Percentiles rank a stretch among this genome's conserved stretches.
Evolutionary conservation across 2,888 invertebrate genomes (phyloP).

Genomic region (Campopleginae sp.): DNA sequence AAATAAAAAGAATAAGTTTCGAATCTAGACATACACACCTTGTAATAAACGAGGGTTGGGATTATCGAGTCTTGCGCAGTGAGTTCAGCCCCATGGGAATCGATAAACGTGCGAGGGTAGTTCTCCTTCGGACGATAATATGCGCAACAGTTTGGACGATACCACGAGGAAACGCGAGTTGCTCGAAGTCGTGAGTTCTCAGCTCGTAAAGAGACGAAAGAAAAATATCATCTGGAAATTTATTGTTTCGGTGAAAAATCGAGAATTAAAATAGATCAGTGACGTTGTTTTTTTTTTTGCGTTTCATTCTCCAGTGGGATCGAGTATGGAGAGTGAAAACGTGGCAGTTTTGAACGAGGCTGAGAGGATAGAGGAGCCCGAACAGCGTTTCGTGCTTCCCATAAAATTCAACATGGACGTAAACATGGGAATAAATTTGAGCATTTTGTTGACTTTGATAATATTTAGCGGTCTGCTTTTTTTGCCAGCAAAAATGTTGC

Average conservation of each 20-base stretch:
- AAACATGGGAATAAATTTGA: slow-evolving; percentile 76
- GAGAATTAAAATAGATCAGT: neutral
- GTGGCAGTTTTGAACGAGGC: slow-evolving; percentile 22
- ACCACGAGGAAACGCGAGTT: slow-evolving; percentile 62
- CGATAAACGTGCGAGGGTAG: slow-evolving; percentile 77
- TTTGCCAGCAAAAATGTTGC: slow-evolving; percentile 75
- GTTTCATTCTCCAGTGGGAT: neutral
- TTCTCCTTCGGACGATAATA: slow-evolving; percentile 72
- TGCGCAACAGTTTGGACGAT: slow-evolving; percentile 79
- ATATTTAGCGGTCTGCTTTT: slow-evolving; percentile 79
- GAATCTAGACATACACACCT: neutral
- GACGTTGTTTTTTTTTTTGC: neutral
- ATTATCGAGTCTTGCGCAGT: slow-evolving; percentile 76
- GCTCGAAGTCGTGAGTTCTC: slow-evolving; percentile 25
- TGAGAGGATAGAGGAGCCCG: slow-evolving; percentile 22
- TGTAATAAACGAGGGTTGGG: slow-evolving; percentile 35
- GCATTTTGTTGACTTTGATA: slow-evolving; percentile 76
- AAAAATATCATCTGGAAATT: neutral
- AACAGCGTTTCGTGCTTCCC: slow-evolving; percentile 35
- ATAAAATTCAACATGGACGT: slow-evolving; percentile 58
- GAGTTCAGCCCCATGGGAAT: slow-evolving; percentile 73
- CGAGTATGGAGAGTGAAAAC: slow-evolving; percentile 48
- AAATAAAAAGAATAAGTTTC: too few species aligned
- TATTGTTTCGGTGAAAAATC: slow-evolving; percentile 48
- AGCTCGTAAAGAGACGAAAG: neutral